Evolutionary conservation across 2,888 invertebrate species (phyloP), one percentile per base, ranked within the genome.

Genomic region (Blastobasis lacticolella): DNA sequence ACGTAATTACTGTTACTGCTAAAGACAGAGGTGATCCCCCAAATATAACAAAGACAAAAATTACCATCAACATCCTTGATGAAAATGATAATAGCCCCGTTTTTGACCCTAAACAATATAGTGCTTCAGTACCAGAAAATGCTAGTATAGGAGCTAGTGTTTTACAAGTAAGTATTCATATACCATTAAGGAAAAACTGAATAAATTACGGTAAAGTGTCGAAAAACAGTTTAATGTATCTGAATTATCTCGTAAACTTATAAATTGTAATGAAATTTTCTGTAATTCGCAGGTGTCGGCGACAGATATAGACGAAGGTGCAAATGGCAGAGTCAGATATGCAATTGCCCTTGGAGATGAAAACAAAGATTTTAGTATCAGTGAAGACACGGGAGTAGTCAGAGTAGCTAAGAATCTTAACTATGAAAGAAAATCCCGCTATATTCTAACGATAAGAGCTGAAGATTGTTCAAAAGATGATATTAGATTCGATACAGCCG

Each of bases 111-210:
- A 93, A 94, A 68, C 95, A 96, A 73, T 97, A 97, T 73, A 95
- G 95, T 56, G 95, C 97, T 0, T 94, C 94, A 4, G 94, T 97
- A 38, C 94, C 95, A 0, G 98, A 98, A 86, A 96, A 97, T 78
- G 95, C 96, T n/a, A 94, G 95, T 60, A 95, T 97, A 61, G 98
- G 97, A 5, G 95, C 95, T 45, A 96, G 94, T 75, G 95, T 98
- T 0, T 78, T 97, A 44, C 95, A 95, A 90, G 94, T 94, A 79
- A 78, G 69, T 64, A 46, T 43, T 48, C 23, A 23, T 23, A 2
- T 23, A 2, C 23, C 23, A 23, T 2, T 23, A 23, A 23, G 23
- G 23, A 23, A 23, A 23, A 23, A 23, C 23, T 2, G 23, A 23
- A 23, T 23, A 3, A 23, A 23, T 23, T 23, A 23, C 23, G 23